Percentiles rank a stretch among this genome's conserved stretches.
Conservation (phyloP, 2,888 invertebrate genomes). For the Scaptomyza polygonia region DNA sequence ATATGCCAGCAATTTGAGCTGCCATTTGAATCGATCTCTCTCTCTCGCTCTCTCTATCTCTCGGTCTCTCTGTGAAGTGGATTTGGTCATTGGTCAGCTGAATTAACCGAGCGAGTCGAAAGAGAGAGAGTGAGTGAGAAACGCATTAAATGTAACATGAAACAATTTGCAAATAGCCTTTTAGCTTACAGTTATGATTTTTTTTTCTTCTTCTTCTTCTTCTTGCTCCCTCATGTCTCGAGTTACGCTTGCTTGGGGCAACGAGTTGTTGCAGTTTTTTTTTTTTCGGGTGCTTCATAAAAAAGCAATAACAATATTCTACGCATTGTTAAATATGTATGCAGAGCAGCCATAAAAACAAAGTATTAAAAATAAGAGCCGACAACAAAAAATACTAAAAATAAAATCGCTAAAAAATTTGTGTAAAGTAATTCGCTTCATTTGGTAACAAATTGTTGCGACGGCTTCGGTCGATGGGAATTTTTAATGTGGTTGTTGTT, state of each 20-base stretch:
- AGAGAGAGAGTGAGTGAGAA: neutral
- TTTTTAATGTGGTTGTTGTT: constrained; percentile 33
- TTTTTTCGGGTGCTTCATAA: constrained; percentile 30
- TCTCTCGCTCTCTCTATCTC: neutral
- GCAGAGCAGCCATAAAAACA: constrained; percentile 51
- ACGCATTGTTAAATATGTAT: constrained; percentile 64
- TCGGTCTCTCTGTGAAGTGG: neutral
- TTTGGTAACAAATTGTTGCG: constrained; percentile 76
- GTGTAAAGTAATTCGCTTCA: constrained; percentile 69
- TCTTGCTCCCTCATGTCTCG: constrained; percentile 3
- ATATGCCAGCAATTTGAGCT: constrained; percentile 8
- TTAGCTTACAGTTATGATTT: constrained; percentile 48
- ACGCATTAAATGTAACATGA: constrained; percentile 55
- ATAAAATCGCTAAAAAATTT: constrained; percentile 21
- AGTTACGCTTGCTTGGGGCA: constrained; percentile 11
- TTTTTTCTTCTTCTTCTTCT: neutral
- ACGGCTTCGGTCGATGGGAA: constrained; percentile 58
- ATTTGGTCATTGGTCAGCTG: constrained; percentile 32
- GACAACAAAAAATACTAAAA: constrained; percentile 1
- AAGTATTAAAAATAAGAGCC: constrained; percentile 36
- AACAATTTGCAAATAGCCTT: constrained; percentile 73
- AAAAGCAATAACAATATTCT: constrained; percentile 59
- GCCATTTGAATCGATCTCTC: constrained; percentile 1
- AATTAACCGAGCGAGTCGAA: constrained; percentile 47
- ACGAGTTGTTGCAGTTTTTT: constrained; percentile 6